These are phyloP conservation scores for Petrocephalus schoutedeni DNA, from an alignment of 2,797 vertebrate genomes.

Conservation along the genomic window DNA sequence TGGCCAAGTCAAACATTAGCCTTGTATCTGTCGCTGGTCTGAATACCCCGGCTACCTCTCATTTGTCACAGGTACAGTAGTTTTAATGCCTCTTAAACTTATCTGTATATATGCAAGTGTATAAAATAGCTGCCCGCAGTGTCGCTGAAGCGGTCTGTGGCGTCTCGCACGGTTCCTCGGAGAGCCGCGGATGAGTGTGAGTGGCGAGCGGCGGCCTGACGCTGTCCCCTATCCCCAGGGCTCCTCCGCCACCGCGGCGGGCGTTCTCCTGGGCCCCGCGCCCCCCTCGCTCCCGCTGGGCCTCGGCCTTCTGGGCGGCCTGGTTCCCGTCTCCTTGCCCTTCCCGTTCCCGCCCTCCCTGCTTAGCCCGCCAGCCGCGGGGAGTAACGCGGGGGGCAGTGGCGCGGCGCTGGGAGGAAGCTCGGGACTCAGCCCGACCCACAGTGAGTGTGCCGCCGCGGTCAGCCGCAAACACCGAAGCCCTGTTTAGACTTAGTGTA, in stretches of 20 bases:
- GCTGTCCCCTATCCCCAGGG: slow-evolving; percentile 45
- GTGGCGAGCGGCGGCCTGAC: not conserved
- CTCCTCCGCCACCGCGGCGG: slow-evolving; percentile 66
- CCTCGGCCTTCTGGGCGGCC: slow-evolving; percentile 89
- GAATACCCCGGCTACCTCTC: slow-evolving; percentile 51
- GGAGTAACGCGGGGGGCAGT: slow-evolving; percentile 67
- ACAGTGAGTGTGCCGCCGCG: slow-evolving; percentile 73
- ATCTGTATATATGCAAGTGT: not conserved
- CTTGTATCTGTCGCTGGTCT: slow-evolving; percentile 47
- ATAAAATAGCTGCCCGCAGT: too few species aligned
- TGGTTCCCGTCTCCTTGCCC: slow-evolving; percentile 90
- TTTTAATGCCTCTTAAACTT: not conserved
- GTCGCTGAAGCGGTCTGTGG: not conserved
- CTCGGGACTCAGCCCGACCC: slow-evolving; percentile 79
- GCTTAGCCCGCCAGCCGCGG: slow-evolving; percentile 62
- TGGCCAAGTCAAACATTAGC: slow-evolving; percentile 48
- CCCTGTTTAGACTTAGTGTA: not conserved
- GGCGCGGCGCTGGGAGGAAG: slow-evolving; percentile 80
- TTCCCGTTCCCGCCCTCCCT: slow-evolving; percentile 85
- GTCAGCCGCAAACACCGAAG: not conserved
- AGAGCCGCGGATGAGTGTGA: not conserved
- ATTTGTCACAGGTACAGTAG: slow-evolving; percentile 60
- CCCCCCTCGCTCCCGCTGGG: slow-evolving; percentile 79
- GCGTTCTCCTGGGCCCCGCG: slow-evolving; percentile 70
- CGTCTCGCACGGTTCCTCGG: not conserved